phyloP scores from a whole-genome alignment of 1,140 invertebrate genomes.

The Camponotus pennsylvanicus region DNA sequence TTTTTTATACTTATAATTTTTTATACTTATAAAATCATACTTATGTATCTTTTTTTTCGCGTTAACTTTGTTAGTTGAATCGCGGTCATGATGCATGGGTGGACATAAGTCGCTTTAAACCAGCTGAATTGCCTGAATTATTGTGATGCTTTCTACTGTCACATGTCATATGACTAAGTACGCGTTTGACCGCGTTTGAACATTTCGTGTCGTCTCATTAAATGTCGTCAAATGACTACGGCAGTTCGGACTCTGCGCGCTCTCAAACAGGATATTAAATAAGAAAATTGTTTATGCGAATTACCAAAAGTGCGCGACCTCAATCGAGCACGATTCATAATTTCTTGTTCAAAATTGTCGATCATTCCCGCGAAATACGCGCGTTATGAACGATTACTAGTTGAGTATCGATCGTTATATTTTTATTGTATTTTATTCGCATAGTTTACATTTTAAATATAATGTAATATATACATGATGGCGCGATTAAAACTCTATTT shows the following conservation, averaged over 20 bases:
- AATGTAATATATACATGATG: background rate
- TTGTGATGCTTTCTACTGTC: conserved; percentile 55
- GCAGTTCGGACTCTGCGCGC: background rate
- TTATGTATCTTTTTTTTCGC: no score
- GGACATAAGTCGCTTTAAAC: conserved; percentile 17
- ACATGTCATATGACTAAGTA: conserved; percentile 57
- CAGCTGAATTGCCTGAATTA: background rate
- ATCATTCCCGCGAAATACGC: conserved; percentile 4
- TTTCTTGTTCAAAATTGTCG: conserved; percentile 30
- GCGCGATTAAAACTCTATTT: background rate
- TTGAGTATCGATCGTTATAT: no score
- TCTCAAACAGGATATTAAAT: conserved; percentile 34
- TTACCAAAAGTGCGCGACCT: conserved; percentile 36
- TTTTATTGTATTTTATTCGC: background rate
- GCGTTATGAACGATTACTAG: background rate
- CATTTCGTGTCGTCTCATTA: conserved; percentile 50
- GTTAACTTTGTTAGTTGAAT: background rate
- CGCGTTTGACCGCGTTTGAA: conserved; percentile 55
- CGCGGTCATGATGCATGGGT: background rate
- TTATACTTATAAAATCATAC: no score
- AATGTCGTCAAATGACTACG: conserved; percentile 35
- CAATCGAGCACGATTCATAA: conserved; percentile 17
- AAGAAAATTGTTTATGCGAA: conserved; percentile 58
- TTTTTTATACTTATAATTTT: no score
- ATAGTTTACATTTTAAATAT: no score